Evolutionary conservation across 1,140 invertebrate species (phyloP), one percentile per base, ranked within the genome.

Genomic region (Drosophila leontia): DNA sequence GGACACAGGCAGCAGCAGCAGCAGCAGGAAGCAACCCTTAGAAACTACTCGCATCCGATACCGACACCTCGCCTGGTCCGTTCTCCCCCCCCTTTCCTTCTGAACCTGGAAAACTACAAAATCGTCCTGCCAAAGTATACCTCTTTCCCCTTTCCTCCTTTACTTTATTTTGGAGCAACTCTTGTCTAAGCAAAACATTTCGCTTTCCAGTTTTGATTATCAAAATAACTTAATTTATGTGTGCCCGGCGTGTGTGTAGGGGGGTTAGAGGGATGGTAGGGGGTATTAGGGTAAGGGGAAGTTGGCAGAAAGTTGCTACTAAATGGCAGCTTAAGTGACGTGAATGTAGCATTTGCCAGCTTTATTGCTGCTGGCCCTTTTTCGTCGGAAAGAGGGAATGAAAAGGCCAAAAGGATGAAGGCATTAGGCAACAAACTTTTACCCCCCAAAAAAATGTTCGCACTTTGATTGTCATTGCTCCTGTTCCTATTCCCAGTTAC

Each of bases 171-270:
- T 51, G 34, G 32, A 44, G 19, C 47, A 29, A 39, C 50, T 32
- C 32, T 59, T 70, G 68, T 61, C 68, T 75, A 78, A 81, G 69
- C 75, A 63, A 74, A 80, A 85, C 64, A 80, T 76, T 87, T 87
- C 83, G 83, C 83, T 80, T 87, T 80, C 69, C 84, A 83, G 84
- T 87, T 87, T 87, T 87, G 83, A 87, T 88, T 87, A 87, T 87
- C 83, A 88, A 88, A 87, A 87, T 87, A 87, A 87, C 83, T 87
- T 88, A 83, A 87, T 87, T 87, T 87, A 87, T 87, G 80, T 82
- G 68, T 57, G 53, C 56, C 56, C 76, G 61, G 39, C 39, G 44
- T 41, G 39, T 42, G 19, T 45, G 69, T 61, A 44, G 47, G 45
- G 12, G 23, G n/a, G 44, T 23, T 9, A 34, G 17, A 13, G 19